Percentiles rank a stretch among this genome's conserved stretches.
Evolutionary conservation across 2,888 invertebrate genomes (phyloP).

Genomic region (Pinctada fucata): DNA sequence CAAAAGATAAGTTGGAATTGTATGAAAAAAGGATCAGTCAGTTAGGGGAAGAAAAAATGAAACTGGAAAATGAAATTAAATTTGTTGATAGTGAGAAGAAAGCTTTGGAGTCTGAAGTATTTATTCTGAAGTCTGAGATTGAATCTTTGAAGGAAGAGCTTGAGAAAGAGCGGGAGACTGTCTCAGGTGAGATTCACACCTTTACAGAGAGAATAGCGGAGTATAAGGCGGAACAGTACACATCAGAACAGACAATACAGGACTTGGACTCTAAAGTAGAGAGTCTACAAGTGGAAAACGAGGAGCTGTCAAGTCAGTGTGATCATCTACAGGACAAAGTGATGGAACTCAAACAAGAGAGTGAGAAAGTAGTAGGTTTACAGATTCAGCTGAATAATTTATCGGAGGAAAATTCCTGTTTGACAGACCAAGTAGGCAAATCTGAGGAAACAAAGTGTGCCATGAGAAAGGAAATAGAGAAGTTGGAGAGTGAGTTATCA

Average conservation of each 20-base stretch:
- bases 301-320: not conserved
- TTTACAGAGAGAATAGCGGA: not conserved
- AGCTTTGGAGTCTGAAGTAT: conserved; percentile 11
- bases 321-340: conserved; percentile 23
- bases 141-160: conserved; percentile 20
- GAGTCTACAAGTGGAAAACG: not conserved
- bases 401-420: conserved; percentile 20
- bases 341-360: conserved; percentile 36
- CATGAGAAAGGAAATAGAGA: conserved; percentile 17
- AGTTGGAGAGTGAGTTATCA: not conserved
- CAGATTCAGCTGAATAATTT: not conserved
- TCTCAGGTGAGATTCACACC: not conserved
- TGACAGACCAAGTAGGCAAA: conserved; percentile 20
- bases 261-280: not conserved
- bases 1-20: conserved; percentile 37
- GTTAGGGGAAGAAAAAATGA: conserved; percentile 23
- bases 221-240: not conserved
- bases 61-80: conserved; percentile 6
- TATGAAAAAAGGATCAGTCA: conserved; percentile 20
- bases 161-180: conserved; percentile 2
- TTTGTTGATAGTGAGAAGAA: conserved; percentile 24
- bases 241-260: conserved; percentile 9
- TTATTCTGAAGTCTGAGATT: conserved; percentile 11
- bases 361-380: conserved; percentile 22
- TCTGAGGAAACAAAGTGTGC: conserved; percentile 15